Evolutionary conservation across 2,113 vertebrate species (phyloP).

Genomic region (Xyrauchen texanus): DNA sequence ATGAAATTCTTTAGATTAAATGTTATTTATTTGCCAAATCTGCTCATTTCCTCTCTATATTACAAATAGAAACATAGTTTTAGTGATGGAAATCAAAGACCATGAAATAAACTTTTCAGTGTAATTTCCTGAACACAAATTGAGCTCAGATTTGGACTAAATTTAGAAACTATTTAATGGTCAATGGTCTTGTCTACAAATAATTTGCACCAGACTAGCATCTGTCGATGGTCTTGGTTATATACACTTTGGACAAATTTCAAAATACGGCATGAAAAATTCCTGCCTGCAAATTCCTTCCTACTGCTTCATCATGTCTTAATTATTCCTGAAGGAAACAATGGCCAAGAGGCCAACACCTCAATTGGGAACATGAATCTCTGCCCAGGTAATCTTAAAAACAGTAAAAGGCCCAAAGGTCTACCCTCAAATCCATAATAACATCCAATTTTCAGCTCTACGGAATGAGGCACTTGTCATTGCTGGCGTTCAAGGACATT

Average conservation of each 20-base stretch:
- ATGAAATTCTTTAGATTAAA: background rate
- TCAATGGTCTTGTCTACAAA: background rate
- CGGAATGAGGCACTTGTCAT: conserved; percentile 45
- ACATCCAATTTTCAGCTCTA: conserved; percentile 12
- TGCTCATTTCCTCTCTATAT: background rate
- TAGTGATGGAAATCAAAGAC: background rate
- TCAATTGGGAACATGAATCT: background rate
- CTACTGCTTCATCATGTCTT: background rate
- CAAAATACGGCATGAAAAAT: background rate
- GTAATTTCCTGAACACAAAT: background rate
- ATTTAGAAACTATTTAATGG: conserved; percentile 3
- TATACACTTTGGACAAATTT: background rate
- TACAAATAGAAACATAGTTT: background rate
- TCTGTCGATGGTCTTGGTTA: background rate
- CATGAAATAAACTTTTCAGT: conserved; percentile 1
- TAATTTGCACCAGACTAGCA: background rate
- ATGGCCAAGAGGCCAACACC: background rate
- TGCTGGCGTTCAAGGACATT: conserved; percentile 47
- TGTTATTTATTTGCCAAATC: no score
- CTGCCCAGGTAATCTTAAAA: background rate
- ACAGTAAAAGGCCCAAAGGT: background rate
- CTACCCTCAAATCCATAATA: background rate
- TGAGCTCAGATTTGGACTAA: background rate
- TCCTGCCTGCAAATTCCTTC: background rate
- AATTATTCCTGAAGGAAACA: background rate